Evolutionary conservation across 2,113 vertebrate species (phyloP).

Genomic region (Rhineura floridana): DNA sequence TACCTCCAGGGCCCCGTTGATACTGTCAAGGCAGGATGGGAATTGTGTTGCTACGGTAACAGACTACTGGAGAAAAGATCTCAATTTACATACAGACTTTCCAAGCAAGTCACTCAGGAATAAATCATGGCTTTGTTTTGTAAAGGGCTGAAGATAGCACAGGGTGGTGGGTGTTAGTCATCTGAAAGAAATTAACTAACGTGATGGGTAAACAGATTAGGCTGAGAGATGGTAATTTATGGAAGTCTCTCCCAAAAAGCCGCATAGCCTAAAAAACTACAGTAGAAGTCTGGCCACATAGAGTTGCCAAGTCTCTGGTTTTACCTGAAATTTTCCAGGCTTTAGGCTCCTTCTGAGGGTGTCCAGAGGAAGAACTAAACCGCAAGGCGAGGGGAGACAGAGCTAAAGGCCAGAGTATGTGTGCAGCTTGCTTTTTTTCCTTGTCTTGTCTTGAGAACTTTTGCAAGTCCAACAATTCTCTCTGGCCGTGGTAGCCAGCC

Average conservation of each 20-base stretch:
- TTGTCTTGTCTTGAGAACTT: background rate
- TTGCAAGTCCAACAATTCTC: background rate
- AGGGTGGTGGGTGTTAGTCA: background rate
- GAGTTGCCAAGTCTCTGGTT: background rate
- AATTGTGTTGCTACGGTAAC: conserved; percentile 71
- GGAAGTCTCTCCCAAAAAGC: background rate
- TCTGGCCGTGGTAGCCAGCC: background rate
- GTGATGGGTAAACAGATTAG: background rate
- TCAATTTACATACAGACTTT: conserved; percentile 37
- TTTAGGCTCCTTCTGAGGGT: background rate
- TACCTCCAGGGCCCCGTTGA: conserved; percentile 57
- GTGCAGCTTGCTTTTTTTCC: background rate
- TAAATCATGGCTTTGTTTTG: background rate
- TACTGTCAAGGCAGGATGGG: conserved; percentile 61
- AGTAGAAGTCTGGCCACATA: background rate
- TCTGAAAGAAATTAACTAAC: background rate
- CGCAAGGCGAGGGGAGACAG: background rate
- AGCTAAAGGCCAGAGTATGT: background rate
- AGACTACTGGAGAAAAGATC: conserved; percentile 64
- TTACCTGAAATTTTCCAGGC: background rate
- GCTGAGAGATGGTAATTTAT: background rate
- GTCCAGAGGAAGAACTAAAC: background rate
- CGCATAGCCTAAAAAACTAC: background rate
- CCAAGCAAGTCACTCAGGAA: background rate
- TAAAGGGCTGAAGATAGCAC: background rate